These are phyloP conservation scores for Caenorhabditis sp. DNA, from an alignment of 2,888 invertebrate species.

Conservation along the genomic window DNA sequence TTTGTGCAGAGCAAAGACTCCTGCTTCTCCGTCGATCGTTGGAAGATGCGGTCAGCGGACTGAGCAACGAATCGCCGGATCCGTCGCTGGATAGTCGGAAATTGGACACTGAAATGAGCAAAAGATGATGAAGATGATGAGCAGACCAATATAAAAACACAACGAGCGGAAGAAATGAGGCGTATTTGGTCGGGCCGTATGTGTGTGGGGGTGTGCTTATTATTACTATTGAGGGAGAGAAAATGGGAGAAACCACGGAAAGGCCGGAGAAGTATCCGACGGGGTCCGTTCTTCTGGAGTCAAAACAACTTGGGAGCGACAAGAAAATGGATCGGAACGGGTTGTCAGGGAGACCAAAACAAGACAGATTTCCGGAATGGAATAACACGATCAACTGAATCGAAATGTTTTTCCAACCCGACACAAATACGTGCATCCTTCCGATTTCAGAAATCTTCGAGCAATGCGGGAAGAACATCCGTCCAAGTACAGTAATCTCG, in stretches of 20 bases:
- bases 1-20: conserved; percentile 72
- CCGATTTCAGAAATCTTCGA: background rate
- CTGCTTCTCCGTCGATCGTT: conserved; percentile 69
- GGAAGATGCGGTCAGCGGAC: conserved; percentile 36
- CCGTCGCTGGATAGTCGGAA: conserved; percentile 63
- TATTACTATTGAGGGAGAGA: conserved; percentile 15
- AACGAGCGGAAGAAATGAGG: conserved; percentile 28
- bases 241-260: background rate
- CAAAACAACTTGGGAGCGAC: conserved; percentile 9
- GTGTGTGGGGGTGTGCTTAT: conserved; percentile 20
- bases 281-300: background rate
- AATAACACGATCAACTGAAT: background rate
- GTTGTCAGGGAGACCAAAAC: conserved; percentile 8
- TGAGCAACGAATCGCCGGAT: conserved; percentile 54
- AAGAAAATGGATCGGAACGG: conserved; percentile 3
- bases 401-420: too few species aligned
- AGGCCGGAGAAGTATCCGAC: background rate
- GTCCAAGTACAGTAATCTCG: too few species aligned
- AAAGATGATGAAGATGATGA: conserved; percentile 4
- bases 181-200: conserved; percentile 13
- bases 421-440: too few species aligned
- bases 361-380: conserved; percentile 4
- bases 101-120: conserved; percentile 37
- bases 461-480: conserved; percentile 4
- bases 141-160: conserved; percentile 15